Evolutionary conservation across 2,113 vertebrate species (phyloP).

Genomic region (Oenanthe oenanthe): DNA sequence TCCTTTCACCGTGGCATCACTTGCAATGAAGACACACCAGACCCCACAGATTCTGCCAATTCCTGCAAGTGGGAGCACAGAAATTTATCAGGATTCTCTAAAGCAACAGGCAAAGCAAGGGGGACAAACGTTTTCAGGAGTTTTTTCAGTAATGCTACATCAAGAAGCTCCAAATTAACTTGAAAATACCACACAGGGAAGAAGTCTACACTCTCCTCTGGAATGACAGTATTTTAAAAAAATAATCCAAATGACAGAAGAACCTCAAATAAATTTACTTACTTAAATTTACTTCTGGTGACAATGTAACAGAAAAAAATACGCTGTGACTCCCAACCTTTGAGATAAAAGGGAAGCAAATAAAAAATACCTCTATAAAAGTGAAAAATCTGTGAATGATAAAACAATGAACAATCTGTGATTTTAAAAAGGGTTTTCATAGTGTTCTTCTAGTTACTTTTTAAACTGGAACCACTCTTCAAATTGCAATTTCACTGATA

Average conservation of each 20-base stretch:
- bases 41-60: constrained; percentile 82
- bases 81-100: neutral
- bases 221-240: neutral
- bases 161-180: neutral
- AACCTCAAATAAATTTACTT: neutral
- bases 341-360: neutral
- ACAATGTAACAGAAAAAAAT: neutral
- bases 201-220: neutral
- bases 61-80: constrained; percentile 62
- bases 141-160: neutral
- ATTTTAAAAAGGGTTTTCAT: neutral
- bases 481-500: neutral
- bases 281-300: neutral
- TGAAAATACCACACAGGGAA: neutral
- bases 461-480: neutral
- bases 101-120: neutral
- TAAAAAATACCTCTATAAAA: neutral
- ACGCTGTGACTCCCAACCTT: neutral
- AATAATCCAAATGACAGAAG: neutral
- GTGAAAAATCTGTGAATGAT: neutral
- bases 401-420: neutral
- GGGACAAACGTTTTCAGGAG: neutral
- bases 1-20: constrained; percentile 87
- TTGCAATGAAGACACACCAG: constrained; percentile 85
- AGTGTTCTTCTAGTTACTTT: neutral